Conservation (phyloP, 1,140 invertebrate genomes). For the Drosophila quadrilineata region DNA sequence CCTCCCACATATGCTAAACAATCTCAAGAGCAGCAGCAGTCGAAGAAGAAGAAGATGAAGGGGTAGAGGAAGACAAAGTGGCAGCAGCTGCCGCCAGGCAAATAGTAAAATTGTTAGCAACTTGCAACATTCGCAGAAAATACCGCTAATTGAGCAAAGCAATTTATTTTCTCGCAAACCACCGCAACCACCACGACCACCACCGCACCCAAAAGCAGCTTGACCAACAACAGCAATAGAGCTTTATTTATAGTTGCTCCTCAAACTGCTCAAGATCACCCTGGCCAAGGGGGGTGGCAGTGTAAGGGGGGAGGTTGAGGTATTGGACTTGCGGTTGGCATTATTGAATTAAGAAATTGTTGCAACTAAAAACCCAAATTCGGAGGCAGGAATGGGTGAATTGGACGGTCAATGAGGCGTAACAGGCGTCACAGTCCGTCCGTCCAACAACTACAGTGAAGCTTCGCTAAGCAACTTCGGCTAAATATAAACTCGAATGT, state of each 20-base stretch:
- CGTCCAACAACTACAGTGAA: constrained; percentile 3
- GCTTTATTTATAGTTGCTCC: too few species aligned
- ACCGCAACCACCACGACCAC: constrained; percentile 3
- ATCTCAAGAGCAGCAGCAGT: background rate
- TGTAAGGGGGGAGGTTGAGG: background rate
- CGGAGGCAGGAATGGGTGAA: background rate
- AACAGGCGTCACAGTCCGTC: background rate
- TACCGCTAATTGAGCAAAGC: constrained; percentile 71
- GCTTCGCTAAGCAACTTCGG: background rate
- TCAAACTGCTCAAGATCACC: too few species aligned
- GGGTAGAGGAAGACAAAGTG: background rate
- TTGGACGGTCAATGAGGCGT: constrained; percentile 16
- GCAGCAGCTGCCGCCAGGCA: constrained; percentile 3
- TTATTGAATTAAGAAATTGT: constrained; percentile 54
- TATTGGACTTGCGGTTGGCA: constrained; percentile 7
- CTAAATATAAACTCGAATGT: background rate
- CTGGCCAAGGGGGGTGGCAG: background rate
- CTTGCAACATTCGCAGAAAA: constrained; percentile 19
- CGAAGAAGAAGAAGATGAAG: background rate
- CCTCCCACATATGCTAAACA: too few species aligned
- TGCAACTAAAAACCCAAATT: constrained; percentile 2
- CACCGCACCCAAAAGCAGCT: background rate
- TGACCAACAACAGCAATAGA: background rate
- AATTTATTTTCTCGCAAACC: constrained; percentile 61
- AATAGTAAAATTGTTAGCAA: constrained; percentile 33